Base-by-base conservation (phyloP, 2,113 vertebrate genomes). In the Polypterus senegalus region DNA sequence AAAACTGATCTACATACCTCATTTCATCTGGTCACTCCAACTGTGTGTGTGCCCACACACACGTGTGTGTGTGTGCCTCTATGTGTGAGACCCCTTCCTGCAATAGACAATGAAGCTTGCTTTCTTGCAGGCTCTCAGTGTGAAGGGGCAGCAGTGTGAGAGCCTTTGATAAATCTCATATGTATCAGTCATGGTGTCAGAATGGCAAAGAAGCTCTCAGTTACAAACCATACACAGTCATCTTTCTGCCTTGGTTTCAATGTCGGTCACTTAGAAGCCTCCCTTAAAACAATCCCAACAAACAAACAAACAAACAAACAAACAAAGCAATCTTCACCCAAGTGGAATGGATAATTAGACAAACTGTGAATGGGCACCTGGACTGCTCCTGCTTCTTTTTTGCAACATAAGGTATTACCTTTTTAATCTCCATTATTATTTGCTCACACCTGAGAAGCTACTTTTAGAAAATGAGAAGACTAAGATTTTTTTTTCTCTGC, bases 131-230 rank as follows among this genome's bases (percentile, higher is more conserved):
- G 49, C 49, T 58, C 63, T 58, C 51, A 57, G 47, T 61, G 73
- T 58, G 70, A 6, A 44, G 9, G 51, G 9, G 60, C 51, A 53
- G 63, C 57, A 51, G 62, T 64, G 64, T 63, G 76, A 48, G 74
- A 66, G 74, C 69, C 77, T 81, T 79, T 79, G 82, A 85, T 83
- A 80, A 83, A 84, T 86, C 84, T 83, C 81, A 78, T 70, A 66
- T 77, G 80, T 80, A 83, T 83, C 79, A 79, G 78, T 83, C 78
- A 74, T 82, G 78, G 82, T 82, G 82, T 80, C 77, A 79, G 76
- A 74, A 71, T 75, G 71, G 76, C 71, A 74, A 75, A 71, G 76
- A 69, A 27, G 27, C 78, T 81, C 68, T 76, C 71, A 76, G 77
- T 81, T 78, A 71, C 76, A 43, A 68, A 64, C 70, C 66, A 10